Evolutionary conservation across 64 coral and sea anemone species (phyloP).

Genomic region (Montipora cactus): DNA sequence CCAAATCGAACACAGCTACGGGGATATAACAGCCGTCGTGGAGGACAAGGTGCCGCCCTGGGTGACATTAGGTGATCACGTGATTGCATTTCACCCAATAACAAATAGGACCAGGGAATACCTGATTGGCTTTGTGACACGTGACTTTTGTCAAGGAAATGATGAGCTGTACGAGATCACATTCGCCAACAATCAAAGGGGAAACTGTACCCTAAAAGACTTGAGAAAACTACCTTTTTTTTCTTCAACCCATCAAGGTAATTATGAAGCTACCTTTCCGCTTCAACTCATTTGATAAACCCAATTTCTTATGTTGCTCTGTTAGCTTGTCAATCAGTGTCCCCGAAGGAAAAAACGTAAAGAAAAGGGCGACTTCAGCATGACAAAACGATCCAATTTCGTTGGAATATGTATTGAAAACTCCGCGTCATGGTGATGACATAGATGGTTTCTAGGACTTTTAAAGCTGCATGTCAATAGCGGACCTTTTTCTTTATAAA

Average conservation of each 20-base stretch:
- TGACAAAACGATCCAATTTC: too few species aligned
- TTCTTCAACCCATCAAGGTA: conserved; percentile 20
- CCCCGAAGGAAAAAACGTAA: too few species aligned
- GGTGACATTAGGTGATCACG: conserved; percentile 31
- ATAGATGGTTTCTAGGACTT: too few species aligned
- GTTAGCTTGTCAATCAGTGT: too few species aligned
- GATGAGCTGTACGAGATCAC: conserved; percentile 21
- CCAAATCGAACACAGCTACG: conserved; percentile 10
- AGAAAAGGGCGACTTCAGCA: too few species aligned
- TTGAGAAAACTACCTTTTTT: conserved; percentile 33
- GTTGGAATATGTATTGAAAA: too few species aligned
- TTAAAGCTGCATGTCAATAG: too few species aligned
- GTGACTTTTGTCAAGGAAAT: neutral
- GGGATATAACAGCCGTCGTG: neutral
- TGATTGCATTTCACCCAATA: neutral
- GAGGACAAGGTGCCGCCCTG: neutral
- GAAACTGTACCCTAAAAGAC: neutral
- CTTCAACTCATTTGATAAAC: too few species aligned
- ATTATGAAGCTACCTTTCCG: neutral
- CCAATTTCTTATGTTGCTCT: too few species aligned
- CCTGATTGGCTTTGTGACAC: conserved; percentile 18
- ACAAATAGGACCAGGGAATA: neutral
- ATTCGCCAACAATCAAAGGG: neutral
- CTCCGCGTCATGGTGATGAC: too few species aligned
- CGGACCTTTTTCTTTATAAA: too few species aligned